A percentile compares a stretch with the other conserved stretches of the same genome.
These are phyloP conservation scores for Apistogramma diplotaenia DNA, from an alignment of 2,113 vertebrate species.

Conservation along the genomic window DNA sequence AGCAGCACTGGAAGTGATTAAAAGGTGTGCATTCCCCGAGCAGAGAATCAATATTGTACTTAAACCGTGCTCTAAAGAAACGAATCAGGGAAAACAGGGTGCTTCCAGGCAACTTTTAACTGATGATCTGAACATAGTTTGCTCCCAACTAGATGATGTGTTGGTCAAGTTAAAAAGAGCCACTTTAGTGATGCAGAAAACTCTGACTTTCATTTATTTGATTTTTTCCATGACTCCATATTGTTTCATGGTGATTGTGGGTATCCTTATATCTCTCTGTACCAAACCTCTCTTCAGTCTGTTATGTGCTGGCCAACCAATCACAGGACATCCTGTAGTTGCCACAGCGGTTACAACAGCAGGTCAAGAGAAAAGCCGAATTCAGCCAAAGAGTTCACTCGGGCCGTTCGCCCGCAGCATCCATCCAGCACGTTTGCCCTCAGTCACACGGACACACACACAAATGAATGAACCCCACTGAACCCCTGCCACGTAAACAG, in stretches of 20 bases:
- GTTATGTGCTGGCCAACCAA: not conserved
- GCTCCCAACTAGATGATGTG: not conserved
- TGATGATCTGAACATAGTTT: not conserved
- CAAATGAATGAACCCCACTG: slow-evolving; percentile 54
- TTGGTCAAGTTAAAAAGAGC: not conserved
- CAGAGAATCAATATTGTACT: not conserved
- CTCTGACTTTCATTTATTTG: not conserved
- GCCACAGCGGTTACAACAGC: not conserved
- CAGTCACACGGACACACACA: slow-evolving; percentile 29
- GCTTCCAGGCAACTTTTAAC: not conserved
- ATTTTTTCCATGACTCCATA: not conserved
- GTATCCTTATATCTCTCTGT: not conserved
- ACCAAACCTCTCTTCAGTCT: not conserved
- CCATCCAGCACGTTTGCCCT: slow-evolving; percentile 30
- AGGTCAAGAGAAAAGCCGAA: slow-evolving; percentile 17
- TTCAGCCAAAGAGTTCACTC: slow-evolving; percentile 41
- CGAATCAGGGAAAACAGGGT: not conserved
- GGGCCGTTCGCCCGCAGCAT: slow-evolving; percentile 14
- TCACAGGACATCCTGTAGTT: not conserved
- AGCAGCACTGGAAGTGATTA: not conserved
- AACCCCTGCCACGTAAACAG: slow-evolving; percentile 63
- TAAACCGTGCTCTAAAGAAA: too few relatives aligned
- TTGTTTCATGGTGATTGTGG: not conserved
- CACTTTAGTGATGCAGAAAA: not conserved
- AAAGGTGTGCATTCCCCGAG: not conserved